Base-by-base conservation (phyloP, 2,113 vertebrate species). In the Gallinago jamesoni region DNA sequence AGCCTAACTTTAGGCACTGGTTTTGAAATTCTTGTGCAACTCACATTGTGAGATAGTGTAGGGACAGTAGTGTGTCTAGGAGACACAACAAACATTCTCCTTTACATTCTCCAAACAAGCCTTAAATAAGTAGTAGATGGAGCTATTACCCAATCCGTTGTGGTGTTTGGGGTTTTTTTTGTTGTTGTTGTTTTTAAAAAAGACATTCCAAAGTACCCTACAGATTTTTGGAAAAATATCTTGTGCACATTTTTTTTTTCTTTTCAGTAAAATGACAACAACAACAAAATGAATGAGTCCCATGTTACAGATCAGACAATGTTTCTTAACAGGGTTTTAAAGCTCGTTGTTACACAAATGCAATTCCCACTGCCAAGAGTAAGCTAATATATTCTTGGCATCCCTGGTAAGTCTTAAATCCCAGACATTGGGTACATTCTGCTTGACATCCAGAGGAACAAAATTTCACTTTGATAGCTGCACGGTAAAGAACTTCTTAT, bases 271-370 rank as follows among this genome's bases (percentile, higher is more conserved):
- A 96, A 92, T 28, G 75, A 62, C 91, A 92, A 33, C 57, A 93
- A 68, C 67, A 91, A 67, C 50, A 73, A 74, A 96, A 97, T 9
- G 13, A 93, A 96, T 43, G 73, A 93, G 90, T 96, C 96, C 96
- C 97, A 89, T 72, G 92, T 63, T 91, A 59, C 78, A 94, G 91
- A 94, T 91, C 94, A 92, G 90, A 84, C 92, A 60, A 48, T 8
- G 41, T 96, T 94, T 96, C 96, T 89, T 96, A 59, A 92, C 66
- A 63, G 77, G 30, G 57, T 83, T 96, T 87, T 79, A 77, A 52
- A 89, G 73, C 74, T 60, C 70, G 63, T 57, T 92, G 91, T 85
- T 96, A 91, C 96, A 97, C 95, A 96, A 95, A 97, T 33, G 35
- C 94, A 90, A 72, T 28, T 37, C 52, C 59, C 74, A 75, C 63